These are phyloP conservation scores for Oreochromis tanganicae DNA, from an alignment of 2,113 vertebrate species.

Conservation along the genomic window DNA sequence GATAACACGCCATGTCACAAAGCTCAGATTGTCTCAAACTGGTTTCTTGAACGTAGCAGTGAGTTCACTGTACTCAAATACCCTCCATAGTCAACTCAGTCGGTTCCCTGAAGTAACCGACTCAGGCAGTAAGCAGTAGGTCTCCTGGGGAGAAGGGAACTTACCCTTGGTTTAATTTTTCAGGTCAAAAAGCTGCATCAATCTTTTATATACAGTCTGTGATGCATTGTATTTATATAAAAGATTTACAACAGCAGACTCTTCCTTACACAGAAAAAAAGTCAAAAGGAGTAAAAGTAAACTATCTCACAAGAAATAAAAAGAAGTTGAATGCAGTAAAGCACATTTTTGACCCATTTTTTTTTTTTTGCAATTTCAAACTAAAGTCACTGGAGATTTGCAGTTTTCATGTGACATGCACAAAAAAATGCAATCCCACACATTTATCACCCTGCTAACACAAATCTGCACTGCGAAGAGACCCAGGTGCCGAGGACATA, in stretches of 20 bases:
- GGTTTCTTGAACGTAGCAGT: background rate
- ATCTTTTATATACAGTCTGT: background rate
- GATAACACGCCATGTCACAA: background rate
- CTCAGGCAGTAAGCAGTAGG: background rate
- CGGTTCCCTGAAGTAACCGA: background rate
- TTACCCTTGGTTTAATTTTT: background rate
- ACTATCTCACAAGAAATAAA: background rate
- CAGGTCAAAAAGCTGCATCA: background rate
- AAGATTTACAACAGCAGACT: background rate
- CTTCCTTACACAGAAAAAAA: background rate
- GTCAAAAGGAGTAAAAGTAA: background rate
- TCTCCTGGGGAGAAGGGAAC: background rate
- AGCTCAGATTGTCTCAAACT: background rate
- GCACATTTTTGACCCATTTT: background rate
- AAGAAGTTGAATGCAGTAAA: background rate
- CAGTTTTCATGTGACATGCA: background rate
- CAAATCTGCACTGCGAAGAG: background rate
- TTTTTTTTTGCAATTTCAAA: background rate
- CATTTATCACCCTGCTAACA: background rate
- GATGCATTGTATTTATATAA: background rate
- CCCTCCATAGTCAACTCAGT: background rate
- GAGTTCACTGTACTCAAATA: background rate
- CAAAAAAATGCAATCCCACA: background rate
- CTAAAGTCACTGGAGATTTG: background rate
- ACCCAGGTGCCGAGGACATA: slow-evolving; percentile 15